phyloP scores from a whole-genome alignment of 1,140 invertebrate genomes.

The Zaprionus ornatus region DNA sequence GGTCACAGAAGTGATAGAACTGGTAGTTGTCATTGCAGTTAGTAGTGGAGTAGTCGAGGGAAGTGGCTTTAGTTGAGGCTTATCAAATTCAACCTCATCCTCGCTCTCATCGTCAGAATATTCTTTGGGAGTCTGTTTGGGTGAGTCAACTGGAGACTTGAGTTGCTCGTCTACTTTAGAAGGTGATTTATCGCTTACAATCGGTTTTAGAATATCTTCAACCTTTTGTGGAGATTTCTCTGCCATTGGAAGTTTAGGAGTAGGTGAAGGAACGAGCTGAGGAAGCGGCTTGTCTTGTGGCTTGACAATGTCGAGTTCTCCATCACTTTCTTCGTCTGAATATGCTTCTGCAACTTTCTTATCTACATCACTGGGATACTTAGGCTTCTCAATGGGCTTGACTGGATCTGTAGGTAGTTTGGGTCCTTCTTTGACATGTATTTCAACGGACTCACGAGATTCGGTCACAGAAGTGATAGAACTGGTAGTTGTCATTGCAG shows the following conservation, averaged over 20 bases:
- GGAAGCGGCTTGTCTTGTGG: not conserved
- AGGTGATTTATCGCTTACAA: not conserved
- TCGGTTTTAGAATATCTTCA: not conserved
- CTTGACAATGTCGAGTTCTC: not conserved
- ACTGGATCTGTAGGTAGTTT: not conserved
- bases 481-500: not conserved
- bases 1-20: not conserved
- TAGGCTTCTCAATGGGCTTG: not conserved
- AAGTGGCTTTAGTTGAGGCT: not conserved
- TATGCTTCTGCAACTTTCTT: not conserved
- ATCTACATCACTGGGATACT: not conserved
- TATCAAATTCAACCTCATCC: not conserved
- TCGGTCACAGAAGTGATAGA: not conserved
- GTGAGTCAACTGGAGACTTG: slow-evolving; percentile 1
- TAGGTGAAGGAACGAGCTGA: not conserved
- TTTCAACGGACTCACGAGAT: not conserved
- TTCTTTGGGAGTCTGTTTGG: not conserved
- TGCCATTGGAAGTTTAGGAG: not conserved
- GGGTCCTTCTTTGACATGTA: not conserved
- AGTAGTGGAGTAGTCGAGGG: not conserved
- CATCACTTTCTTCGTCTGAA: slow-evolving; percentile 23
- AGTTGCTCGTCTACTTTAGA: not conserved
- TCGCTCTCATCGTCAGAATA: slow-evolving; percentile 5
- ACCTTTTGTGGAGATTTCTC: slow-evolving; percentile 3
- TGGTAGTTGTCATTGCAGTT: not conserved